Evolutionary conservation across 2,888 invertebrate species (phyloP).

Genomic region (Seira sanloemensis): DNA sequence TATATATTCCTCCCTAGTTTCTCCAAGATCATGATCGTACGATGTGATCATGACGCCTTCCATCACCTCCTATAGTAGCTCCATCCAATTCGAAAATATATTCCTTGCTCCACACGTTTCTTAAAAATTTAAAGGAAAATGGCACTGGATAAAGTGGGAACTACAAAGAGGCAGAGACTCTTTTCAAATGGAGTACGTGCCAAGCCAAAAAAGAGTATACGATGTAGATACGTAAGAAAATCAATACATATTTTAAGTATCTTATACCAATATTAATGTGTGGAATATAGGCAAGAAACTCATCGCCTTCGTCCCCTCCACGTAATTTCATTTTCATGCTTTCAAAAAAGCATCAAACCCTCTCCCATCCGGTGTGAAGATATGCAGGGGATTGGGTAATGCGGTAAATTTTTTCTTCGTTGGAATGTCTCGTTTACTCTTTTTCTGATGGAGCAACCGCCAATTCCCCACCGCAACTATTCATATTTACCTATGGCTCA

Average conservation of each 20-base stretch:
- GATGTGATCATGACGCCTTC: constrained; percentile 40
- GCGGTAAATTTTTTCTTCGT: background rate
- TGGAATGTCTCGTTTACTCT: constrained; percentile 15
- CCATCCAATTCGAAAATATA: background rate
- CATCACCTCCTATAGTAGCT: background rate
- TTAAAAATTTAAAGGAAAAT: constrained; percentile 9
- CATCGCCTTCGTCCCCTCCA: background rate
- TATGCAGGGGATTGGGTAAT: background rate
- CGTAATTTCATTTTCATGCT: constrained; percentile 14
- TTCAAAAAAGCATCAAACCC: constrained; percentile 5
- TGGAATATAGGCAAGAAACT: too few species aligned
- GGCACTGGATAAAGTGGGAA: too few species aligned
- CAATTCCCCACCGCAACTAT: constrained; percentile 49
- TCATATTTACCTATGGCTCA: constrained; percentile 57
- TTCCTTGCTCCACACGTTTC: background rate
- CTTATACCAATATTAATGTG: background rate
- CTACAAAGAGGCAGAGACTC: background rate
- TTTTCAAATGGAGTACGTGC: constrained; percentile 7
- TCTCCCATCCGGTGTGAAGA: background rate
- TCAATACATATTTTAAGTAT: constrained; percentile 1
- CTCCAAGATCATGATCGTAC: constrained; percentile 23
- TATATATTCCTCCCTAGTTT: constrained; percentile 45
- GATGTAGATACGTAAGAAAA: background rate
- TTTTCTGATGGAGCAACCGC: constrained; percentile 29
- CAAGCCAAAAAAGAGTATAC: background rate